Evolutionary conservation across 1,140 invertebrate species (phyloP).

Genomic region (Coboldia fuscipes): DNA sequence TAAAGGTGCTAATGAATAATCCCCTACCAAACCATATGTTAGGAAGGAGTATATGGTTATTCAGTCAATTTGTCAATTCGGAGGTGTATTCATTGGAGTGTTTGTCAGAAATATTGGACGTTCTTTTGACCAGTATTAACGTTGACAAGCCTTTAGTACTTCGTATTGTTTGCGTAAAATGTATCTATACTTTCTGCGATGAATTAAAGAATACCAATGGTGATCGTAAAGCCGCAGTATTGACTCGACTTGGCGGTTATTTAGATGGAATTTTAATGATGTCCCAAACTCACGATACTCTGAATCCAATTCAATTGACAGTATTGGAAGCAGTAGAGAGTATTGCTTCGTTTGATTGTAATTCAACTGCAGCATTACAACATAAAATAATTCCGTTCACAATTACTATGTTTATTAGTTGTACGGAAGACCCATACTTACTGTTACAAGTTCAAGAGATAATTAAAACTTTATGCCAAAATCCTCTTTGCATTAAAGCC

Average conservation of each 20-base stretch:
- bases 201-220: slow-evolving; percentile 24
- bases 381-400: slow-evolving; percentile 43
- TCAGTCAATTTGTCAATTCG: slow-evolving; percentile 37
- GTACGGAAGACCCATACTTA: slow-evolving; percentile 38
- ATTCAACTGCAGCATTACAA: slow-evolving; percentile 42
- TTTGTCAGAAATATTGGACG: slow-evolving; percentile 14
- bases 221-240: slow-evolving; percentile 12
- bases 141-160: slow-evolving; percentile 15
- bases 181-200: slow-evolving; percentile 26
- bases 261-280: slow-evolving; percentile 16
- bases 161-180: slow-evolving; percentile 13
- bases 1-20: slow-evolving; percentile 14
- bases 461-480: slow-evolving; percentile 41
- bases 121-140: slow-evolving; percentile 13
- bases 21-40: slow-evolving; percentile 22
- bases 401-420: slow-evolving; percentile 52
- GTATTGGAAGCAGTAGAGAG: slow-evolving; percentile 4
- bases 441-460: slow-evolving; percentile 39
- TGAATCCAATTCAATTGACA: background rate
- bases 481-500: slow-evolving; percentile 31
- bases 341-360: slow-evolving; percentile 33
- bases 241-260: slow-evolving; percentile 13
- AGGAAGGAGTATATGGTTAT: slow-evolving; percentile 47
- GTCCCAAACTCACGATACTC: slow-evolving; percentile 6
- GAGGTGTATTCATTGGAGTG: slow-evolving; percentile 16